Evolutionary conservation across 2,797 vertebrate species (phyloP).

Genomic region (Danio choprae): DNA sequence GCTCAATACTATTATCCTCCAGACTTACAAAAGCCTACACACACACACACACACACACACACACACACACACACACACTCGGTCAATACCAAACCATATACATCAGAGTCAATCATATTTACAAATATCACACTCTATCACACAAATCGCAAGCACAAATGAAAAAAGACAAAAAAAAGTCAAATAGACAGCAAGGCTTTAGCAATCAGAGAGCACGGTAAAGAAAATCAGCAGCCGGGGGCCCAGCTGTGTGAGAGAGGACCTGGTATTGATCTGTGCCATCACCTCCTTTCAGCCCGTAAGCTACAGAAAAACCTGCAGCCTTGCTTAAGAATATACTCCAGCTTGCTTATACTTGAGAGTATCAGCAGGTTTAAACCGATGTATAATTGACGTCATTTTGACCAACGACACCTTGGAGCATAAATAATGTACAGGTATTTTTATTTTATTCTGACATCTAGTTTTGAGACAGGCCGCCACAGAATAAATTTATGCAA

Average conservation of each 20-base stretch:
- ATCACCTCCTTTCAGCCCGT: conserved; percentile 18
- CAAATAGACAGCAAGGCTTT: conserved; percentile 9
- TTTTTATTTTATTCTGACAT: not conserved
- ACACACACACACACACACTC: conserved; percentile 7
- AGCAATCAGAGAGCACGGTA: conserved; percentile 5
- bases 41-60: conserved; percentile 22
- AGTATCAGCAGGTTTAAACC: conserved; percentile 10
- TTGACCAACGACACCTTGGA: conserved; percentile 14
- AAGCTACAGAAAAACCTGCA: not conserved
- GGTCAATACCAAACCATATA: conserved; percentile 27
- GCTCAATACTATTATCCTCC: conserved; percentile 19
- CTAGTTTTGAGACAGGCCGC: not conserved
- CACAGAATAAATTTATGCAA: conserved; percentile 1
- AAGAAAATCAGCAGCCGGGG: conserved; percentile 11
- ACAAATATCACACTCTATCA: conserved; percentile 28
- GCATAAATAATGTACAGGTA: conserved; percentile 15
- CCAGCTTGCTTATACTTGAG: conserved; percentile 11
- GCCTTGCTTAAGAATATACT: conserved; percentile 1
- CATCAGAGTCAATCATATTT: conserved; percentile 18
- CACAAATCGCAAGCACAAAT: conserved; percentile 8
- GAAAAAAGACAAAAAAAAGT: not conserved
- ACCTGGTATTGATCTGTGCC: conserved; percentile 18
- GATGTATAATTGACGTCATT: conserved; percentile 6
- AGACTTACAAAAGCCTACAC: conserved; percentile 21
- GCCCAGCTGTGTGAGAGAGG: conserved; percentile 31